Conservation (phyloP, 2,113 vertebrate genomes). For the Delphinus delphis region DNA sequence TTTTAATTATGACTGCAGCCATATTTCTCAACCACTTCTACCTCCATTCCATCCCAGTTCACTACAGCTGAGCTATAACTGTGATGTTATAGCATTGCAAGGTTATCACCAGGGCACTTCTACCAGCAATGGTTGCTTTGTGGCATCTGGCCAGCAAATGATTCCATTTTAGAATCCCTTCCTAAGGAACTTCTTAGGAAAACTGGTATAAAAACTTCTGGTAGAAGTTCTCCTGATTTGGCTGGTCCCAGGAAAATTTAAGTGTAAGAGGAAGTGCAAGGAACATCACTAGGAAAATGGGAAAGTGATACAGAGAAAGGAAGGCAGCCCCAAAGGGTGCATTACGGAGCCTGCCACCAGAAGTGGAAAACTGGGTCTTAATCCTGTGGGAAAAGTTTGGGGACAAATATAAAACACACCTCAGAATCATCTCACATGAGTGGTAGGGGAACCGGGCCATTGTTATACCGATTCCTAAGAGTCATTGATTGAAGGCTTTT, state of each 20-base stretch:
- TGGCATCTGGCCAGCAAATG: background rate
- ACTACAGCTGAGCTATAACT: background rate
- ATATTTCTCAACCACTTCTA: background rate
- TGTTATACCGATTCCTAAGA: background rate
- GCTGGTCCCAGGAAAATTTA: background rate
- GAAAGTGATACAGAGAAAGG: background rate
- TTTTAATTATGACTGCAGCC: background rate
- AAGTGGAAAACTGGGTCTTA: background rate
- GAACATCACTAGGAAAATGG: background rate
- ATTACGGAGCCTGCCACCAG: background rate
- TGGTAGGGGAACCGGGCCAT: background rate
- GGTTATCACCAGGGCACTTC: background rate
- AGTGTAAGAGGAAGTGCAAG: background rate
- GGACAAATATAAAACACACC: background rate
- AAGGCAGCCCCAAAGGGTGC: background rate
- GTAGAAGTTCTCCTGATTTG: background rate
- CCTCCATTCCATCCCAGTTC: background rate
- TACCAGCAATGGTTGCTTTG: background rate
- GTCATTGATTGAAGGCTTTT: background rate
- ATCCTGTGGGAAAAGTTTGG: background rate
- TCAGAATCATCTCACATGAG: background rate
- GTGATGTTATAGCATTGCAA: background rate
- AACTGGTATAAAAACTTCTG: background rate
- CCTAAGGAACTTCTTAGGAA: background rate
- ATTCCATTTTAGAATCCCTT: background rate